A percentile compares a stretch with the other conserved stretches of the same genome.
These are phyloP conservation scores for Sialia sialis DNA, from an alignment of 2,113 vertebrate species.

Conservation along the genomic window DNA sequence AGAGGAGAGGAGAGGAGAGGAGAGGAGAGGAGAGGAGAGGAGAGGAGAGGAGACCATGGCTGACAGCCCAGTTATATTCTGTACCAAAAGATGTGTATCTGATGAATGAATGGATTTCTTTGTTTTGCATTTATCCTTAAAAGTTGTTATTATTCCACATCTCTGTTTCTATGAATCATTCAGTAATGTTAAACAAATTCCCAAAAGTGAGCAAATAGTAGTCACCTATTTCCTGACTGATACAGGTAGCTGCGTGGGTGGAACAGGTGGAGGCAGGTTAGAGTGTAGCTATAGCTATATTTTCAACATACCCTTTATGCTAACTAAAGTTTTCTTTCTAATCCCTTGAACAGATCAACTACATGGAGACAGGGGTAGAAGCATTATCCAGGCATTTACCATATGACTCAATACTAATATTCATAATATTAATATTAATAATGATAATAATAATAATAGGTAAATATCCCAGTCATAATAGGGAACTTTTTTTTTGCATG, in stretches of 20 bases:
- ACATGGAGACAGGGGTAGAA: background rate
- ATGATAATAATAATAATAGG: background rate
- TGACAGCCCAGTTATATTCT: background rate
- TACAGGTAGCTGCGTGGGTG: background rate
- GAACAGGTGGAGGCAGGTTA: constrained; percentile 49
- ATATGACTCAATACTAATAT: constrained; percentile 1
- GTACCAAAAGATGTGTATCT: background rate
- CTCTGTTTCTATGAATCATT: constrained; percentile 11
- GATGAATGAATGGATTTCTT: background rate
- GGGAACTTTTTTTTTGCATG: constrained; percentile 5
- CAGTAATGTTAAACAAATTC: background rate
- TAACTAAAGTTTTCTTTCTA: constrained; percentile 21
- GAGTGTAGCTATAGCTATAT: background rate
- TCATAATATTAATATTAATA: background rate
- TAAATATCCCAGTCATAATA: background rate
- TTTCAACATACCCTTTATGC: constrained; percentile 14
- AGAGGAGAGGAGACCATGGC: background rate
- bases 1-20: background rate
- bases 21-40: background rate
- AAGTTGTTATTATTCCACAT: background rate
- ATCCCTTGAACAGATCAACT: background rate
- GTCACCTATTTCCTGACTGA: constrained; percentile 19
- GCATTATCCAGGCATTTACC: constrained; percentile 13
- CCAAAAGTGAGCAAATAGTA: constrained; percentile 32
- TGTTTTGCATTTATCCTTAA: background rate